phyloP scores from a whole-genome alignment of 2,113 vertebrate genomes.

The Pterocles burchelli region DNA sequence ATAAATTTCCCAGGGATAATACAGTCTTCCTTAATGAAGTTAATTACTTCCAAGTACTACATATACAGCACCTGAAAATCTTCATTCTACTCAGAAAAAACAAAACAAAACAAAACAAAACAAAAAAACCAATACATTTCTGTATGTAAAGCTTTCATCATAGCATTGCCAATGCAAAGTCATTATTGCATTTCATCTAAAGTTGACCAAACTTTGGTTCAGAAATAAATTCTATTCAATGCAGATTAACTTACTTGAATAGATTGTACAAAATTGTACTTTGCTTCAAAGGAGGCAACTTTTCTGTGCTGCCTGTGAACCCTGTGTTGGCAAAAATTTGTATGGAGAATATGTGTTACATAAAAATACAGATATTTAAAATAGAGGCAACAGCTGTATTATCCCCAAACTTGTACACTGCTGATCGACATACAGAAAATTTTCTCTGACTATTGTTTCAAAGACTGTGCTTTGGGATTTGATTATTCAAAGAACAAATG shows the following conservation, averaged over 20 bases:
- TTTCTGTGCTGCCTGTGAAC: not conserved
- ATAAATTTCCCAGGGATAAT: not conserved
- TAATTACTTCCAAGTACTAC: not conserved
- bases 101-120: not conserved
- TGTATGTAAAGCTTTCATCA: not conserved
- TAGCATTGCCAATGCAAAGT: not conserved
- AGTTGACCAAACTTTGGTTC: not conserved
- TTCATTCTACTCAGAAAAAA: not conserved
- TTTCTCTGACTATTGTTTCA: not conserved
- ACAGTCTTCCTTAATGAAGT: not conserved
- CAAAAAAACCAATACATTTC: not conserved
- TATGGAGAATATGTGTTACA: not conserved
- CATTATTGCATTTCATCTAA: not conserved
- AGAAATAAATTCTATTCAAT: not conserved
- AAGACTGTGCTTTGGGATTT: not conserved
- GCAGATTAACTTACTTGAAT: not conserved
- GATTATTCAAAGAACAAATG: not conserved
- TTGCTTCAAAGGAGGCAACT: not conserved
- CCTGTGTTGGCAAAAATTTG: not conserved
- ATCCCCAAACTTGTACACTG: not conserved
- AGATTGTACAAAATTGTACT: not conserved
- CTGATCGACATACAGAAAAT: not conserved
- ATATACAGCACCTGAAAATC: not conserved
- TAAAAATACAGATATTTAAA: not conserved
- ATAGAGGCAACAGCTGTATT: not conserved